Conservation (phyloP, 2,797 vertebrate genomes). For the Acrocephalus scirpaceus region DNA sequence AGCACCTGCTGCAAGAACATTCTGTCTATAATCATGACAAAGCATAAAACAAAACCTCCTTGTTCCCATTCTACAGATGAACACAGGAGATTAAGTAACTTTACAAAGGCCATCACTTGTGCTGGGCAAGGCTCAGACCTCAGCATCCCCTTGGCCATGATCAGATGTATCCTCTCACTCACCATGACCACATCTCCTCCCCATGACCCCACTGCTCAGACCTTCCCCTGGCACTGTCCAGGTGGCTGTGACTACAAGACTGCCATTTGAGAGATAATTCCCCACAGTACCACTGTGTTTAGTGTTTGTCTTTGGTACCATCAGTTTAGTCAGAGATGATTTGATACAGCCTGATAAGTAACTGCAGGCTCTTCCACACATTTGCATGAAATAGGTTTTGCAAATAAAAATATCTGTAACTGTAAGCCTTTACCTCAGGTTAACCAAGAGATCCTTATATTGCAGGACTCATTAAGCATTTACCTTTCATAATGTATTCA, state of each 20-base stretch:
- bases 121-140: neutral
- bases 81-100: neutral
- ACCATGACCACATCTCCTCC: neutral
- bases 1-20: neutral
- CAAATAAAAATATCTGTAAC: neutral
- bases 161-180: neutral
- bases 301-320: neutral
- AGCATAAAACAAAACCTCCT: neutral
- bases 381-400: neutral
- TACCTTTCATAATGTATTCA: conserved; percentile 99
- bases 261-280: neutral
- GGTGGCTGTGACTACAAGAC: neutral
- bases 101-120: neutral
- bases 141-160: neutral
- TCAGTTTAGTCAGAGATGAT: neutral
- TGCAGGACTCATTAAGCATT: conserved; percentile 24
- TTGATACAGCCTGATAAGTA: neutral
- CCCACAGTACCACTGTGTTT: neutral
- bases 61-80: neutral
- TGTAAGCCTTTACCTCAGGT: neutral
- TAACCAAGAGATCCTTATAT: neutral
- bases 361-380: neutral
- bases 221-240: neutral
- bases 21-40: neutral
- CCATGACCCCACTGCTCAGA: neutral